phyloP scores from a whole-genome alignment of 2,888 invertebrate genomes.

The Melanostoma scalare region DNA sequence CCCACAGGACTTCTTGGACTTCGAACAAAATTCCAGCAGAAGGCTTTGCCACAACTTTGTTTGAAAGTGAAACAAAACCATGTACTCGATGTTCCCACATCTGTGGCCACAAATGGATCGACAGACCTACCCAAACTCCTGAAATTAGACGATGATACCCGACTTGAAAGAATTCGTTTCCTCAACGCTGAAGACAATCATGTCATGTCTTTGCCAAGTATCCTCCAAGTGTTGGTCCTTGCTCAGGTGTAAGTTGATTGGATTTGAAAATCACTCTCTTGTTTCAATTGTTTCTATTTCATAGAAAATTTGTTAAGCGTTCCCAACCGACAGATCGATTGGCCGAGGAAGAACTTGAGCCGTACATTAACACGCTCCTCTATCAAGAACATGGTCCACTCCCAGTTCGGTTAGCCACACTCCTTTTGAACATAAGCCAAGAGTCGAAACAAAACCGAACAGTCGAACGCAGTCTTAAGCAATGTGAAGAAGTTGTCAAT shows the following conservation, averaged over 20 bases:
- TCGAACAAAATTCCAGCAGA: slow-evolving; percentile 94
- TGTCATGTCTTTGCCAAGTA: slow-evolving; percentile 84
- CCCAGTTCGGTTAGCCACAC: slow-evolving; percentile 88
- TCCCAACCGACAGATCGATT: slow-evolving; percentile 91
- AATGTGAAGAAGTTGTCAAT: slow-evolving; percentile 89
- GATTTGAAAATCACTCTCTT: slow-evolving; percentile 1
- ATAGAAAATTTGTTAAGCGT: slow-evolving; percentile 86
- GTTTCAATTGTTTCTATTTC: slow-evolving; percentile 7
- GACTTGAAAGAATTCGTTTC: slow-evolving; percentile 90
- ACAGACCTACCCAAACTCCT: slow-evolving; percentile 86
- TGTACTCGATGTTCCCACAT: slow-evolving; percentile 76
- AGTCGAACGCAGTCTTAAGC: slow-evolving; percentile 93
- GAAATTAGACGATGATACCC: slow-evolving; percentile 92
- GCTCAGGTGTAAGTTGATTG: slow-evolving; percentile 86
- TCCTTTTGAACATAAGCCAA: slow-evolving; percentile 89
- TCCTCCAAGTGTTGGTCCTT: slow-evolving; percentile 91
- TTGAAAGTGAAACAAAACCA: slow-evolving; percentile 85
- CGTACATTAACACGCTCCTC: slow-evolving; percentile 87
- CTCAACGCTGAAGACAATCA: slow-evolving; percentile 84
- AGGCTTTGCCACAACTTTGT: slow-evolving; percentile 91
- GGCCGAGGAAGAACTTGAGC: slow-evolving; percentile 90
- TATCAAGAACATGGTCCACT: slow-evolving; percentile 88
- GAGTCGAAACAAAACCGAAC: slow-evolving; percentile 91
- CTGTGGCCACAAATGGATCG: slow-evolving; percentile 81
- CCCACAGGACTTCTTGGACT: slow-evolving; percentile 87